Conservation (phyloP, 2,797 vertebrate species). For the Apogon hyalosoma region DNA sequence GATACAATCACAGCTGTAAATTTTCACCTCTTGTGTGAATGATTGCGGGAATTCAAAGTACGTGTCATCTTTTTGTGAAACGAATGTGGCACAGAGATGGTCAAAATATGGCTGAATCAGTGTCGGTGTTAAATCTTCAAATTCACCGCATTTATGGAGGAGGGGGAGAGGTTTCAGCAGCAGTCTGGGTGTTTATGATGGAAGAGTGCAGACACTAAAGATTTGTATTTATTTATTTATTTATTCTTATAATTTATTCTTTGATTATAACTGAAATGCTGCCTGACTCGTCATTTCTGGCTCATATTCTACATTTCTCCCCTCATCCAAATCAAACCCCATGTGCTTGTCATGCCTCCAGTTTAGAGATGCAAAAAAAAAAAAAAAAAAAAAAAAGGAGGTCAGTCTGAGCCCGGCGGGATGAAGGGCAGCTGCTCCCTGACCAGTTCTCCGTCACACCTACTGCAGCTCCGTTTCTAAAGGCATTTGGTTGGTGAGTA, state of each 20-base stretch:
- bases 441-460: slow-evolving; percentile 82
- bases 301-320: slow-evolving; percentile 82
- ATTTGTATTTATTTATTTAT: slow-evolving; percentile 10
- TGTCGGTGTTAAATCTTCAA: slow-evolving; percentile 1
- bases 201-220: slow-evolving; percentile 54
- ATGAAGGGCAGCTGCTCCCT: slow-evolving; percentile 84
- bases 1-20: slow-evolving; percentile 25
- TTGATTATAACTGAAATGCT: slow-evolving; percentile 42
- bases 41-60: slow-evolving; percentile 18
- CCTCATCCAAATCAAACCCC: slow-evolving; percentile 78
- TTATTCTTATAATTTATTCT: slow-evolving; percentile 43
- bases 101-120: slow-evolving; percentile 8
- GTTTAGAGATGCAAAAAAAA: slow-evolving; percentile 80
- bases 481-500: slow-evolving; percentile 75
- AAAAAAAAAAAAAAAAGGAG: slow-evolving; percentile 73
- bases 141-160: slow-evolving; percentile 1
- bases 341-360: slow-evolving; percentile 79
- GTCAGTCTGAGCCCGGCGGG: slow-evolving; percentile 80
- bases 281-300: slow-evolving; percentile 79
- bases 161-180: slow-evolving; percentile 17
- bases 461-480: slow-evolving; percentile 66
- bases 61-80: neutral
- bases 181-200: slow-evolving; percentile 50
- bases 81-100: slow-evolving; percentile 6
- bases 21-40: slow-evolving; percentile 19